Conservation (phyloP, 1,140 invertebrate species). For the Drosophila punjabiensis region DNA sequence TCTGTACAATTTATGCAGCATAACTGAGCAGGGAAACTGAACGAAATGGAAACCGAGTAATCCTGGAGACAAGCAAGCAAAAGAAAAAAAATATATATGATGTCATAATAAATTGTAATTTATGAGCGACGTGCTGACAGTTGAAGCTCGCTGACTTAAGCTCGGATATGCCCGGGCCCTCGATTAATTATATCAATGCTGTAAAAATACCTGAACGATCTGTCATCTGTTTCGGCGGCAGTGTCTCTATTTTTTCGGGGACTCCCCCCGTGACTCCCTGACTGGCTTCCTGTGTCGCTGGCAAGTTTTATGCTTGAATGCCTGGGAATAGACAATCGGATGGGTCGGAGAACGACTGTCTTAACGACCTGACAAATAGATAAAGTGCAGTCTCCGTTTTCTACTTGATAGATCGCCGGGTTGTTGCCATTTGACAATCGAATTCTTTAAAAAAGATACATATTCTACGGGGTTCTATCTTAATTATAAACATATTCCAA, state of each 20-base stretch:
- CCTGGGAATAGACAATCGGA: constrained; percentile 60
- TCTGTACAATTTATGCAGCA: constrained; percentile 73
- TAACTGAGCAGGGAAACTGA: constrained; percentile 39
- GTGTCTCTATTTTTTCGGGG: constrained; percentile 25
- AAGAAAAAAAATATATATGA: constrained; percentile 60
- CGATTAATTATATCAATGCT: constrained; percentile 54
- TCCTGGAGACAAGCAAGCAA: constrained; percentile 52
- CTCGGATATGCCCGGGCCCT: constrained; percentile 1
- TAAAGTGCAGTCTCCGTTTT: constrained; percentile 57
- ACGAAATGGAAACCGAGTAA: constrained; percentile 53
- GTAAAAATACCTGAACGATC: constrained; percentile 74
- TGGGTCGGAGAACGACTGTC: constrained; percentile 32
- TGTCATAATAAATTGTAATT: constrained; percentile 81
- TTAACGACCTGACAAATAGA: constrained; percentile 75
- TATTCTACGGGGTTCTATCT: constrained; percentile 1
- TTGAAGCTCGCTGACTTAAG: constrained; percentile 47
- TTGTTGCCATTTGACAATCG: constrained; percentile 55
- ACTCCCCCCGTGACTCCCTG: constrained; percentile 5
- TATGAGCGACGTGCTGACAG: constrained; percentile 59
- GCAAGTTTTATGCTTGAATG: constrained; percentile 71
- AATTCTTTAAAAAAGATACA: constrained; percentile 34
- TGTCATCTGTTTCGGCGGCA: constrained; percentile 54
- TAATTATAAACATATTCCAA: constrained; percentile 20
- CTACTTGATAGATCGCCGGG: constrained; percentile 55
- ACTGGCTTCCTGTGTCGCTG: constrained; percentile 62